A percentile compares a stretch with the other conserved stretches of the same genome.
Evolutionary conservation across 2,113 vertebrate species (phyloP).

Genomic region (Dryoscopus gambensis): DNA sequence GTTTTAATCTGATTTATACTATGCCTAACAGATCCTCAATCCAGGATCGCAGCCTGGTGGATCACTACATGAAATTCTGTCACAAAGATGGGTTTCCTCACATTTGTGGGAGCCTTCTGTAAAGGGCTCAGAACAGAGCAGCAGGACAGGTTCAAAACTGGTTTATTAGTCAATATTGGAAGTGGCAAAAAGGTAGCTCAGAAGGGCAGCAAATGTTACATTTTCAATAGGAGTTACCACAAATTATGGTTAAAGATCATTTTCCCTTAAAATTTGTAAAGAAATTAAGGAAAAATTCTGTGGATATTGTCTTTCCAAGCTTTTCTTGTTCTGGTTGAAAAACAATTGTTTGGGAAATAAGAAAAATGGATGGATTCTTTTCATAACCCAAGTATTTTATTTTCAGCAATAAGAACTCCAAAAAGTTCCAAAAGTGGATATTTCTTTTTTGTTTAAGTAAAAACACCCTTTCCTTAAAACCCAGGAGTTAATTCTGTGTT

Average conservation of each 20-base stretch:
- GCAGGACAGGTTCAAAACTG: not conserved
- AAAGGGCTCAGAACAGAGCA: not conserved
- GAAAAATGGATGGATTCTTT: not conserved
- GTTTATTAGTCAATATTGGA: not conserved
- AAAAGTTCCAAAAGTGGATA: not conserved
- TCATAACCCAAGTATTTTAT: not conserved
- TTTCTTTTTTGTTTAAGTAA: not conserved
- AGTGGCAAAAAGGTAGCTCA: not conserved
- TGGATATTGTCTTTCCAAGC: not conserved
- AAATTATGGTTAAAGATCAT: not conserved
- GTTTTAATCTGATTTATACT: not conserved
- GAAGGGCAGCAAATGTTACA: not conserved
- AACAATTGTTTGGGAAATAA: not conserved
- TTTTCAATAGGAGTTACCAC: not conserved
- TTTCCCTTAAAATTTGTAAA: not conserved
- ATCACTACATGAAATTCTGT: not conserved
- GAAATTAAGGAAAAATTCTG: not conserved
- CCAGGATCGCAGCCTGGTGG: fast-evolving
- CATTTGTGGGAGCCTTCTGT: not conserved
- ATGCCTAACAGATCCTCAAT: fast-evolving
- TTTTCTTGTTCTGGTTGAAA: not conserved
- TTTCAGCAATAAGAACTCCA: not conserved
- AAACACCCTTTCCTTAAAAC: not conserved
- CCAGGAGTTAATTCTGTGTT: not conserved
- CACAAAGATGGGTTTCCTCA: not conserved